These are phyloP conservation scores for Trichomycterus rosablanca DNA, from an alignment of 2,113 vertebrate genomes.

Conservation along the genomic window DNA sequence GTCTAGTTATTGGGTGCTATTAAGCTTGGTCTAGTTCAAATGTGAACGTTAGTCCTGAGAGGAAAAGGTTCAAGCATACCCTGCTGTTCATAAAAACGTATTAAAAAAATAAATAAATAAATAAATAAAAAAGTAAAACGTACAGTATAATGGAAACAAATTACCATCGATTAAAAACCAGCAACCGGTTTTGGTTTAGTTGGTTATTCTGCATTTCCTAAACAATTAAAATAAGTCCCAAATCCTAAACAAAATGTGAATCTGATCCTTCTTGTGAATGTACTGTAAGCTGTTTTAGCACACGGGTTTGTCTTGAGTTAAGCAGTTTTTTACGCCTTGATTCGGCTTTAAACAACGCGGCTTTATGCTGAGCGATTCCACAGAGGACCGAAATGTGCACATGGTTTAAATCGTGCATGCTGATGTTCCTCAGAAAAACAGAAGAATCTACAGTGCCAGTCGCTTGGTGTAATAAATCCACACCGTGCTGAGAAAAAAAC, in stretches of 20 bases:
- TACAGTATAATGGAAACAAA: too few relatives aligned
- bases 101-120: too few relatives aligned
- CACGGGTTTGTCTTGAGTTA: constrained; percentile 31
- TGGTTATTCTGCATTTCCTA: too few relatives aligned
- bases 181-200: too few relatives aligned
- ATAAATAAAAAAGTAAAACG: too few relatives aligned
- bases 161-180: too few relatives aligned
- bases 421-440: constrained; percentile 4
- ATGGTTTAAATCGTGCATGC: too few relatives aligned
- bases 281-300: constrained; percentile 32
- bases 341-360: not conserved
- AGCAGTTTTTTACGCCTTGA: constrained; percentile 9
- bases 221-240: too few relatives aligned
- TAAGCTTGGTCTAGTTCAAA: constrained; percentile 13
- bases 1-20: constrained; percentile 13
- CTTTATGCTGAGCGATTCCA: not conserved
- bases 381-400: constrained; percentile 2
- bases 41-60: too few relatives aligned
- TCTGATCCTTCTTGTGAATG: constrained; percentile 32
- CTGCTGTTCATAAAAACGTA: too few relatives aligned
- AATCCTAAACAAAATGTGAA: too few relatives aligned
- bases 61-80: too few relatives aligned
- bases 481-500: constrained; percentile 8
- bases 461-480: not conserved
- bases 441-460: constrained; percentile 7